phyloP scores from a whole-genome alignment of 2,113 vertebrate species.

The Pelodiscus sinensis region DNA sequence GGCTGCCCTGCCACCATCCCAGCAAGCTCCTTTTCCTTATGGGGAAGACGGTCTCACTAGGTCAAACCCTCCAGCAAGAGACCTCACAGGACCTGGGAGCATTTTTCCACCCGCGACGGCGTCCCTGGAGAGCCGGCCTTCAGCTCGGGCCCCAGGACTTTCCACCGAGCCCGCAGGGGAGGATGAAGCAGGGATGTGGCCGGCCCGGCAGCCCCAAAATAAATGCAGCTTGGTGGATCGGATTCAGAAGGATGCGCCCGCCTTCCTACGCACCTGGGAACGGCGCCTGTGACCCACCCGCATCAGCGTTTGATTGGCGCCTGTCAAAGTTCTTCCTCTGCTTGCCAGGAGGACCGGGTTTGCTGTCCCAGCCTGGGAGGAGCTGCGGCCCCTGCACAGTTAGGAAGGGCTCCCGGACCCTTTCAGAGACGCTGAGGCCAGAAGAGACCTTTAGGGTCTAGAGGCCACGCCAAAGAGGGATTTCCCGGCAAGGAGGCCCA shows the following conservation, averaged over 20 bases:
- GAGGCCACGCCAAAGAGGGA: no score
- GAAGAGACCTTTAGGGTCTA: no score
- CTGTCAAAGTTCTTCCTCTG: neutral
- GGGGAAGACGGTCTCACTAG: neutral
- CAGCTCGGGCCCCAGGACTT: neutral
- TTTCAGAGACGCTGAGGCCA: no score
- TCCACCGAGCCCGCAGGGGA: neutral
- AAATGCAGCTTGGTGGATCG: neutral
- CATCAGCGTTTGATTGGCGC: neutral
- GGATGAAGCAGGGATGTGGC: neutral
- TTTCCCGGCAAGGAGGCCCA: neutral
- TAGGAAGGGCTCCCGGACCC: neutral
- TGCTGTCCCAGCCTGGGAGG: neutral
- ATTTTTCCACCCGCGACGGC: no score
- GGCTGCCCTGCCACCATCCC: neutral
- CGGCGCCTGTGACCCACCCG: neutral
- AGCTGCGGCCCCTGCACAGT: neutral
- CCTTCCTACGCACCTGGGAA: neutral
- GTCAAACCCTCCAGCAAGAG: neutral
- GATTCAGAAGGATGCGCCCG: neutral
- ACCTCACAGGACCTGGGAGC: neutral
- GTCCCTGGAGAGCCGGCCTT: neutral
- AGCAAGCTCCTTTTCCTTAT: no score
- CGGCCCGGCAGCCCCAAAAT: neutral
- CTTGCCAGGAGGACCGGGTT: no score